These are phyloP conservation scores for Linnaemya vulpina DNA, from an alignment of 2,888 invertebrate species.

Conservation along the genomic window DNA sequence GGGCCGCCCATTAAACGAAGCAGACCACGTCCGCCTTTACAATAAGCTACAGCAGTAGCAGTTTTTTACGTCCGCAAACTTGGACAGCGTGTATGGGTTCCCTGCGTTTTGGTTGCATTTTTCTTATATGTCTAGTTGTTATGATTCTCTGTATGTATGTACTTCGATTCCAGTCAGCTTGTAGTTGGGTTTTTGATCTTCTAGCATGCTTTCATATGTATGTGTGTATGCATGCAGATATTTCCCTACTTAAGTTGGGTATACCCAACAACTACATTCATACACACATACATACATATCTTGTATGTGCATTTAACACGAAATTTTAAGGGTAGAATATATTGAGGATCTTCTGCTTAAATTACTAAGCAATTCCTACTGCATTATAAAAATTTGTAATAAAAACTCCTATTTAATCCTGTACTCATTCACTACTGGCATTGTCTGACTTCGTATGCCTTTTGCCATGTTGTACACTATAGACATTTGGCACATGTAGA, in stretches of 20 bases:
- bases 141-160: not conserved
- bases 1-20: conserved; percentile 98
- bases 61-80: conserved; percentile 99
- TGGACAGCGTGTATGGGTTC: conserved; percentile 97
- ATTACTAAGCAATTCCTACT: conserved; percentile 43
- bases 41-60: conserved; percentile 99
- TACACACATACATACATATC: not conserved
- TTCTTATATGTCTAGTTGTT: too few species aligned
- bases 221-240: not conserved
- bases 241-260: not conserved
- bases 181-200: conserved; percentile 21
- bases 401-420: conserved; percentile 58
- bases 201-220: not conserved
- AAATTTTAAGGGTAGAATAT: conserved; percentile 41
- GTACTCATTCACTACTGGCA: too few species aligned
- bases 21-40: conserved; percentile 97
- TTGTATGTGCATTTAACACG: too few species aligned
- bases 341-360: conserved; percentile 8
- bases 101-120: too few species aligned
- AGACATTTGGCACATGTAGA: too few species aligned
- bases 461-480: too few species aligned
- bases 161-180: conserved; percentile 5
- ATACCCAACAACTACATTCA: not conserved
- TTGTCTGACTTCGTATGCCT: too few species aligned
- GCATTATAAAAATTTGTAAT: not conserved